Conservation (phyloP, 2,888 invertebrate genomes). For the Nomada fucata region DNA sequence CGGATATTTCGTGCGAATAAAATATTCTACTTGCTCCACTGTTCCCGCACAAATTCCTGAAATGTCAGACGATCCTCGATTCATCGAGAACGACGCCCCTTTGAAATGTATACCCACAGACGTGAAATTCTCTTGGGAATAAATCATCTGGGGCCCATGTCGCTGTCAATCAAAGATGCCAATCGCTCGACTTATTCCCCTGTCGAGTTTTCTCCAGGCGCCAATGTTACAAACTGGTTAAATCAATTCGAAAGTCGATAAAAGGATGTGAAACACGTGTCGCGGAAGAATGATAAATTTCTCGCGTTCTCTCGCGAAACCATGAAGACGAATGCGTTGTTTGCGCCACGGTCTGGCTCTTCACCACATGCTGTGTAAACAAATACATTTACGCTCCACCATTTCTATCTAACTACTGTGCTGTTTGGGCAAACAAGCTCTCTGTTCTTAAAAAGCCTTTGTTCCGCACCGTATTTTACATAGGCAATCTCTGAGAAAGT, state of each 20-base stretch:
- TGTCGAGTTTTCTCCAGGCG: not conserved
- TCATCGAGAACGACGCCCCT: conserved; percentile 2
- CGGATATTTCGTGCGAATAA: too few species aligned
- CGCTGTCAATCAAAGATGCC: conserved; percentile 51
- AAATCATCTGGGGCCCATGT: conserved; percentile 45
- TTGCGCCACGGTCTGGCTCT: conserved; percentile 18
- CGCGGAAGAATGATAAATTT: conserved; percentile 43
- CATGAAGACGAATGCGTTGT: conserved; percentile 58
- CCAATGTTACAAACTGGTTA: conserved; percentile 35
- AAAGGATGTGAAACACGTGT: not conserved
- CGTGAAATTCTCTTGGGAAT: not conserved
- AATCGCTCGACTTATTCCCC: conserved; percentile 49
- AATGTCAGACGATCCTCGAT: not conserved
- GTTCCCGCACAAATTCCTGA: not conserved
- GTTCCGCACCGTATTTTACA: not conserved
- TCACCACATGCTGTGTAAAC: conserved; percentile 41
- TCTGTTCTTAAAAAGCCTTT: not conserved
- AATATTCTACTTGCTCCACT: not conserved
- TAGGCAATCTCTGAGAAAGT: not conserved
- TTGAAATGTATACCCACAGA: not conserved
- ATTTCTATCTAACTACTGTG: not conserved
- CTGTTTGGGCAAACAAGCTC: not conserved
- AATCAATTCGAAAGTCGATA: conserved; percentile 40
- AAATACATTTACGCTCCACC: conserved; percentile 42
- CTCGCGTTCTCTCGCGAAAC: conserved; percentile 25